Percentiles rank a stretch among this genome's conserved stretches.
Conservation (phyloP, 2,797 vertebrate species). For the Sebastes ruberrimus region DNA sequence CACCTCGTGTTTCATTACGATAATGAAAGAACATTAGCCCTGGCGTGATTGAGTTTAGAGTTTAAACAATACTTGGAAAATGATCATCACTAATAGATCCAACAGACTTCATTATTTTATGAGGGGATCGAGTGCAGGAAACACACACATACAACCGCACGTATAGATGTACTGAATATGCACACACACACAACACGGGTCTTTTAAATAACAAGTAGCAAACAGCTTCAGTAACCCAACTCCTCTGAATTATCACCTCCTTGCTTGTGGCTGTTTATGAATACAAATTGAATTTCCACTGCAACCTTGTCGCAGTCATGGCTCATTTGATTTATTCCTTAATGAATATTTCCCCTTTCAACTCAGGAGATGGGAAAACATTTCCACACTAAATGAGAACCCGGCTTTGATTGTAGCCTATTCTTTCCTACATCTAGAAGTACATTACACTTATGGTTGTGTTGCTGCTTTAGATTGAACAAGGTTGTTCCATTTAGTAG, state of each 20-base stretch:
- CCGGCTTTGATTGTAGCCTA: slow-evolving; percentile 63
- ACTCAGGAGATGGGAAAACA: slow-evolving; percentile 78
- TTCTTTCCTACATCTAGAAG: slow-evolving; percentile 60
- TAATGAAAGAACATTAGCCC: slow-evolving; percentile 61
- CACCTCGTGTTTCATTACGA: slow-evolving; percentile 34
- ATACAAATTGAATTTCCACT: slow-evolving; percentile 84
- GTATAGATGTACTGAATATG: background rate
- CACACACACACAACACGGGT: slow-evolving; percentile 3
- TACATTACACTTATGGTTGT: slow-evolving; percentile 66
- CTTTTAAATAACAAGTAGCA: slow-evolving; percentile 75
- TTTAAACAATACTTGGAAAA: slow-evolving; percentile 71
- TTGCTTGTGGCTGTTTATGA: slow-evolving; percentile 80
- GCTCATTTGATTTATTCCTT: slow-evolving; percentile 85
- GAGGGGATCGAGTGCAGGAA: slow-evolving; percentile 35
- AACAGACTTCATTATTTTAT: slow-evolving; percentile 61
- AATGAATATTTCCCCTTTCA: slow-evolving; percentile 81
- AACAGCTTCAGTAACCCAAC: slow-evolving; percentile 72
- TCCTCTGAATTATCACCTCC: slow-evolving; percentile 80
- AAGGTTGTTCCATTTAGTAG: slow-evolving; percentile 40
- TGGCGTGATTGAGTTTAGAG: slow-evolving; percentile 65
- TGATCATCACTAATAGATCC: slow-evolving; percentile 64
- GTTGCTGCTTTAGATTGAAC: slow-evolving; percentile 62
- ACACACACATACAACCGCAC: background rate
- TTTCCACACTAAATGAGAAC: slow-evolving; percentile 75
- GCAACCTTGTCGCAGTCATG: slow-evolving; percentile 76